These are phyloP conservation scores for Brachyrhaphis roseni DNA, from an alignment of 2,797 vertebrate species.

Conservation along the genomic window DNA sequence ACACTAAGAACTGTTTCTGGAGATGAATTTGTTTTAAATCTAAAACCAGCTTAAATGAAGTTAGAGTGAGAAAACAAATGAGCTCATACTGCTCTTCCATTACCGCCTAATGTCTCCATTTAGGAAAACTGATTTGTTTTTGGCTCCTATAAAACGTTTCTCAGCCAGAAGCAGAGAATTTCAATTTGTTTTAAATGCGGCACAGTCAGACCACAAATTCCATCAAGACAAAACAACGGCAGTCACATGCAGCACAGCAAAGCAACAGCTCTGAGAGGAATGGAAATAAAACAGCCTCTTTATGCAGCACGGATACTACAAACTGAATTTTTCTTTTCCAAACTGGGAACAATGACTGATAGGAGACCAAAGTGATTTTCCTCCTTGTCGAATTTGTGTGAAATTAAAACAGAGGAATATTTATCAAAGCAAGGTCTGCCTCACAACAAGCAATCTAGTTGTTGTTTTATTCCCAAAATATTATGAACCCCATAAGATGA, in stretches of 20 bases:
- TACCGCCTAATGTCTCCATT: background rate
- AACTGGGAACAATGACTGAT: background rate
- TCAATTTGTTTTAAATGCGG: constrained; percentile 4
- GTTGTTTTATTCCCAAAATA: background rate
- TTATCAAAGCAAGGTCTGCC: background rate
- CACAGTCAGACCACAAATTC: background rate
- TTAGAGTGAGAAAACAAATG: background rate
- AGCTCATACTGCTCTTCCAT: background rate
- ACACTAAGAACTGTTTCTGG: background rate
- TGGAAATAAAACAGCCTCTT: background rate
- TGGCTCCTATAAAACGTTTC: background rate
- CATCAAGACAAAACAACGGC: background rate
- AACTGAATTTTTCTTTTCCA: background rate
- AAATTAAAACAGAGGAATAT: background rate
- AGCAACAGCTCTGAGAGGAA: background rate
- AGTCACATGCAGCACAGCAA: background rate
- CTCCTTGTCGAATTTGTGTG: background rate
- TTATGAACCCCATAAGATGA: background rate
- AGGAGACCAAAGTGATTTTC: background rate
- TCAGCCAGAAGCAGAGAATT: constrained; percentile 4
- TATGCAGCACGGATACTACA: background rate
- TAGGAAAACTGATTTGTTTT: constrained; percentile 2
- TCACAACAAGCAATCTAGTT: background rate
- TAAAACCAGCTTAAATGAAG: background rate
- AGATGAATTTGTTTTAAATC: background rate